phyloP scores from a whole-genome alignment of 2,888 invertebrate species.

The Resseliella maxima region DNA sequence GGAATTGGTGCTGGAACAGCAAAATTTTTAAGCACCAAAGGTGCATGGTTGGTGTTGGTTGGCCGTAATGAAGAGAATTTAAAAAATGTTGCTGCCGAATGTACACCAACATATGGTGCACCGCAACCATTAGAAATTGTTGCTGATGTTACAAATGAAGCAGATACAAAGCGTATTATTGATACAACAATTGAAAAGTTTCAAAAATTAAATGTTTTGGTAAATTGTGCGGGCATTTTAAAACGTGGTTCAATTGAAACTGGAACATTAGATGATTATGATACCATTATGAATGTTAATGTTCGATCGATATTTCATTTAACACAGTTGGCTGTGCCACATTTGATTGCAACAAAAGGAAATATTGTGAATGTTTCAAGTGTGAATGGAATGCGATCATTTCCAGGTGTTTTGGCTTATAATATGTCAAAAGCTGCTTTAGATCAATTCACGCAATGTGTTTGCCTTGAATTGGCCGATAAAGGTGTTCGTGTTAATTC shows the following conservation, averaged over 20 bases:
- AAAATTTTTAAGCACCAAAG: constrained; percentile 73
- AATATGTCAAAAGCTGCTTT: constrained; percentile 78
- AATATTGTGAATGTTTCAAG: constrained; percentile 92
- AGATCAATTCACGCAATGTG: constrained; percentile 79
- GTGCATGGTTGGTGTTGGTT: constrained; percentile 73
- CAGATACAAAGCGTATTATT: constrained; percentile 75
- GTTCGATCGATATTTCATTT: constrained; percentile 80
- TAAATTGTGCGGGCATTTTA: constrained; percentile 87
- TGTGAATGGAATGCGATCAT: constrained; percentile 76
- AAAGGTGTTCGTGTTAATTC: constrained; percentile 74
- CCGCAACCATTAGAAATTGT: constrained; percentile 71
- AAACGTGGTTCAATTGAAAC: constrained; percentile 82
- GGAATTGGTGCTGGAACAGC: constrained; percentile 81
- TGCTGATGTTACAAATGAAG: constrained; percentile 77
- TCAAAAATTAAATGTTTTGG: constrained; percentile 78
- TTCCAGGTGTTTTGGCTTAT: constrained; percentile 75
- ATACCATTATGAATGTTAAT: constrained; percentile 87
- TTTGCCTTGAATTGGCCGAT: constrained; percentile 73
- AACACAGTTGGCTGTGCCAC: constrained; percentile 84
- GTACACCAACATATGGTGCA: constrained; percentile 66
- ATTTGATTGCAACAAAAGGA: constrained; percentile 81
- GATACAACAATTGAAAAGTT: constrained; percentile 75
- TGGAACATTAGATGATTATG: constrained; percentile 83
- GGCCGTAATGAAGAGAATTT: constrained; percentile 79
- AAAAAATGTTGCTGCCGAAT: constrained; percentile 72